A percentile compares a stretch with the other conserved stretches of the same genome.
Evolutionary conservation across 2,888 invertebrate species (phyloP).

Genomic region (Busseola fusca): DNA sequence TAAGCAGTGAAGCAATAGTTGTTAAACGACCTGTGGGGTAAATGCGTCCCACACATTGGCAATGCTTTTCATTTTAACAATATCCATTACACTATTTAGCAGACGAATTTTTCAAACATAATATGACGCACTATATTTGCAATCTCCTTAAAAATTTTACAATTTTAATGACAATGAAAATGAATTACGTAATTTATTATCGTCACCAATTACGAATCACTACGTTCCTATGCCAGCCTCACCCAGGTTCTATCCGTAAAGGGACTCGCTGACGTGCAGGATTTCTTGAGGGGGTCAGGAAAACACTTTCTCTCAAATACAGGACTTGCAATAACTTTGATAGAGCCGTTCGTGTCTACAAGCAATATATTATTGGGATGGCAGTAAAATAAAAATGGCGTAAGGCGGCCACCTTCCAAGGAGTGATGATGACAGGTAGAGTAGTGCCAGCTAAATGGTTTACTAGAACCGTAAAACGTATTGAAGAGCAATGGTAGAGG

Average conservation of each 20-base stretch:
- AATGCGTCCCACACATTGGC: neutral
- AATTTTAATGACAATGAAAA: neutral
- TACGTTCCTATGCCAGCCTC: neutral
- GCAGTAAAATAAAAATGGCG: constrained; percentile 39
- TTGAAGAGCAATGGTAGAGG: neutral
- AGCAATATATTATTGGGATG: constrained; percentile 37
- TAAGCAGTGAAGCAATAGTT: too few species aligned
- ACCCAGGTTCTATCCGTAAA: neutral
- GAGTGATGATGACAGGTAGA: constrained; percentile 31
- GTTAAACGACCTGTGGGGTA: too few species aligned
- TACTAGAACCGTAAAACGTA: constrained; percentile 1
- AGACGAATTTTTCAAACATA: neutral
- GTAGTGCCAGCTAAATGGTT: constrained; percentile 4
- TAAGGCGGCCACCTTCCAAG: constrained; percentile 41
- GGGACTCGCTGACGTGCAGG: neutral
- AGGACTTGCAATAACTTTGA: constrained; percentile 13
- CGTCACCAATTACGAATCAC: neutral
- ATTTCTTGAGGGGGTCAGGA: neutral
- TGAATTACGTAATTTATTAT: neutral
- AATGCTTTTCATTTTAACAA: neutral
- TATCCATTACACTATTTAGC: neutral
- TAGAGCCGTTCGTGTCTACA: constrained; percentile 24
- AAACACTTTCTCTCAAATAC: neutral
- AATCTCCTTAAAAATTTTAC: neutral
- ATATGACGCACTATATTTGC: neutral